phyloP scores from a whole-genome alignment of 2,797 vertebrate species.

The Clarias laeviceps region DNA sequence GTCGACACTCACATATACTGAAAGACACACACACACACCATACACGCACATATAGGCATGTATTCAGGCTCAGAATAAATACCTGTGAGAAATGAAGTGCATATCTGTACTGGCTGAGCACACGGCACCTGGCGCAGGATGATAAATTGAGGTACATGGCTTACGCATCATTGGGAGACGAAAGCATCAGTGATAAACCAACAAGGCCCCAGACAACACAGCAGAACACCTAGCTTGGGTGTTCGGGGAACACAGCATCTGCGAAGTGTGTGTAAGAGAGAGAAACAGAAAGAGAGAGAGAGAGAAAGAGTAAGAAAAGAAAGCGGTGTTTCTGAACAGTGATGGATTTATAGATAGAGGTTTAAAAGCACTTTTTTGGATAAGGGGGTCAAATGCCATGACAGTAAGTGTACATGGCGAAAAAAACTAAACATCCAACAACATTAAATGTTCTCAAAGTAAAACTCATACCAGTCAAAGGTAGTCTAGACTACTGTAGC shows the following conservation, averaged over 20 bases:
- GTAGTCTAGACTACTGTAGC: no score
- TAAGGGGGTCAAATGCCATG: no score
- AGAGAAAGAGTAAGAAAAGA: background rate
- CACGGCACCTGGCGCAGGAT: conserved; percentile 54
- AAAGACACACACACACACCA: conserved; percentile 16
- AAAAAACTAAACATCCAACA: no score
- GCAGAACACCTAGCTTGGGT: conserved; percentile 58
- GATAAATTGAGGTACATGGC: conserved; percentile 66
- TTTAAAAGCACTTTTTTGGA: no score
- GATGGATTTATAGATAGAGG: no score
- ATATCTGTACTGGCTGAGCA: conserved; percentile 50
- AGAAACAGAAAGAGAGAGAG: background rate
- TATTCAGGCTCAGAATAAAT: conserved; percentile 40
- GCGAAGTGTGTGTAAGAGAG: conserved; percentile 7
- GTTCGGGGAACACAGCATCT: conserved; percentile 53
- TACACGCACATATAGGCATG: conserved; percentile 27
- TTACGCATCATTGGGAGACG: conserved; percentile 58
- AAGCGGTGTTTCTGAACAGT: background rate
- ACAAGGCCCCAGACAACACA: conserved; percentile 52
- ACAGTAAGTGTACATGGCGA: no score
- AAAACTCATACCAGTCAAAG: no score
- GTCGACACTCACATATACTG: background rate
- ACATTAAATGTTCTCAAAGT: no score
- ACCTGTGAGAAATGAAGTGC: conserved; percentile 53
- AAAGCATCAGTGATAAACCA: conserved; percentile 64